phyloP scores from a whole-genome alignment of 2,888 invertebrate genomes.

The Alcis repandata region DNA sequence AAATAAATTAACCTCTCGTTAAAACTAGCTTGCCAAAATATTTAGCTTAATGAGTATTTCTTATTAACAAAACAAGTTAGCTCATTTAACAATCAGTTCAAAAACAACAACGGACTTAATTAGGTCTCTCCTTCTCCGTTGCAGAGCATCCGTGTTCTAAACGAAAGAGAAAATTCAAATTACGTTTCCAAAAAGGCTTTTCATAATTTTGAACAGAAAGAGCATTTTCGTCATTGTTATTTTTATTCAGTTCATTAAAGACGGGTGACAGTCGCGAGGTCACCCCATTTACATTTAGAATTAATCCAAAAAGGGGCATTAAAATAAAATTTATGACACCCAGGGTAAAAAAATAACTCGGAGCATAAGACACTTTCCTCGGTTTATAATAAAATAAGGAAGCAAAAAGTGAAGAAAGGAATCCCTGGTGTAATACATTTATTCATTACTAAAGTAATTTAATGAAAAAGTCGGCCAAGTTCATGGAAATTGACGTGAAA shows the following conservation, averaged over 20 bases:
- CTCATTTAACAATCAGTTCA: slow-evolving; percentile 22
- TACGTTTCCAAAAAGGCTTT: slow-evolving; percentile 33
- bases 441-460: slow-evolving; percentile 80
- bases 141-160: slow-evolving; percentile 24
- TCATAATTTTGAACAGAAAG: slow-evolving; percentile 33
- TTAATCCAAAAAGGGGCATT: slow-evolving; percentile 66
- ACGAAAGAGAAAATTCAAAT: slow-evolving; percentile 35
- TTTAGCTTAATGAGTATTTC: slow-evolving; percentile 2
- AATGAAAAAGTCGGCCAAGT: slow-evolving; percentile 62
- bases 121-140: slow-evolving; percentile 16
- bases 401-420: slow-evolving; percentile 68
- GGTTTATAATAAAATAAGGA: slow-evolving; percentile 72
- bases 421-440: slow-evolving; percentile 79
- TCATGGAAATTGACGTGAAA: slow-evolving; percentile 18
- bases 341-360: slow-evolving; percentile 69
- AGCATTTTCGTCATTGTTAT: slow-evolving; percentile 53
- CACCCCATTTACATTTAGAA: slow-evolving; percentile 72
- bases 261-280: slow-evolving; percentile 61
- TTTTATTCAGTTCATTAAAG: slow-evolving; percentile 62
- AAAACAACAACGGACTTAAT: slow-evolving; percentile 32
- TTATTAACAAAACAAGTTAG: slow-evolving; percentile 10
- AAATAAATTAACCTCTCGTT: neutral
- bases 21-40: neutral
- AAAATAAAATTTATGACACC: slow-evolving; percentile 74
- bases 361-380: slow-evolving; percentile 70